These are phyloP conservation scores for Pterois miles DNA, from an alignment of 2,797 vertebrate genomes.

Conservation along the genomic window DNA sequence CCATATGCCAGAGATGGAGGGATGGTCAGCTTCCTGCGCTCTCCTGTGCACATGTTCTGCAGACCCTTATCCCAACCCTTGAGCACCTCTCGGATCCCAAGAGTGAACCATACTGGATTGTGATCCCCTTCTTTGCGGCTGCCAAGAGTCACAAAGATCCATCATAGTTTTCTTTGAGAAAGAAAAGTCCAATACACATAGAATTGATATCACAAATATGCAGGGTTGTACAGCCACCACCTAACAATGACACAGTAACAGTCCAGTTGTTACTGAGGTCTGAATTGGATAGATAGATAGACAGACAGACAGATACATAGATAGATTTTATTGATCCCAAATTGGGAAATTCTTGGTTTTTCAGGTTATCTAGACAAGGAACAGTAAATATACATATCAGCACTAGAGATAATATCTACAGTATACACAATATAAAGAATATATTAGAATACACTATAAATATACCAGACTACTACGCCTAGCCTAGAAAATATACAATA, in stretches of 20 bases:
- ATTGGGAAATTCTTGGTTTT: too few relatives aligned
- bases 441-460: too few relatives aligned
- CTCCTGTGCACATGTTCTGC: constrained; percentile 92
- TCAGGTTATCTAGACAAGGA: too few relatives aligned
- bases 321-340: too few relatives aligned
- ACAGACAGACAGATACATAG: too few relatives aligned
- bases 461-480: too few relatives aligned
- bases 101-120: constrained; percentile 95
- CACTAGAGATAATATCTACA: too few relatives aligned
- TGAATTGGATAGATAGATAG: neutral
- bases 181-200: constrained; percentile 2
- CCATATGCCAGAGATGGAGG: constrained; percentile 92
- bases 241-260: neutral
- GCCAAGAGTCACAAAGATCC: constrained; percentile 59
- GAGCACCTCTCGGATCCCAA: constrained; percentile 91
- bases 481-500: fast-evolving
- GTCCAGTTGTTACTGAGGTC: neutral
- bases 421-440: too few relatives aligned
- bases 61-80: constrained; percentile 95
- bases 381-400: too few relatives aligned
- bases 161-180: constrained; percentile 40
- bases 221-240: neutral
- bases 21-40: constrained; percentile 90
- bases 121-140: constrained; percentile 90
- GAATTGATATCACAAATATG: neutral